Percentiles rank a stretch among this genome's conserved stretches.
These are phyloP conservation scores for Tragelaphus eurycerus DNA, from an alignment of 2,797 vertebrate genomes.

Conservation along the genomic window DNA sequence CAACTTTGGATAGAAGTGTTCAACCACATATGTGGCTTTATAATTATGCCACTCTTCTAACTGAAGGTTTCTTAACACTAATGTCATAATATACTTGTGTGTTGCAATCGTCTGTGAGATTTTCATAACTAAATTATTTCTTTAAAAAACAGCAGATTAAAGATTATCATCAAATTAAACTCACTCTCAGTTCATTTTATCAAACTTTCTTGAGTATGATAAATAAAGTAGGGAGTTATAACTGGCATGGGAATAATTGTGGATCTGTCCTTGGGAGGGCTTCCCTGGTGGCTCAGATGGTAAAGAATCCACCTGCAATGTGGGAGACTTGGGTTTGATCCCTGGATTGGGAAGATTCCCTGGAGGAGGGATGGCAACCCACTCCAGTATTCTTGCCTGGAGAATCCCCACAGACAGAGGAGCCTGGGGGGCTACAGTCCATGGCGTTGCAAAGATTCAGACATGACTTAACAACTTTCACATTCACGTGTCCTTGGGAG, in stretches of 20 bases:
- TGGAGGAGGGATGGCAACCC: not conserved
- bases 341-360: not conserved
- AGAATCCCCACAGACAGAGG: not conserved
- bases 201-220: conserved; percentile 24
- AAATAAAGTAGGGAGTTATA: not conserved
- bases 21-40: not conserved
- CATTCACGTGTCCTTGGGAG: not conserved
- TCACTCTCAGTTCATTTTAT: not conserved
- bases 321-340: not conserved
- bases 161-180: conserved; percentile 35
- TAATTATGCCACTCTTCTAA: conserved; percentile 54
- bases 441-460: not conserved
- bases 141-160: conserved; percentile 28
- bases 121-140: conserved; percentile 50
- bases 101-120: conserved; percentile 47
- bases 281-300: not conserved
- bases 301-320: not conserved
- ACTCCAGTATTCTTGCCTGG: not conserved
- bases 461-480: not conserved
- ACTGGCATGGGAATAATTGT: not conserved
- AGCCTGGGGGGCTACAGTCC: not conserved
- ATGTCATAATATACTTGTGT: conserved; percentile 37
- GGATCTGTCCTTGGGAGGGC: not conserved
- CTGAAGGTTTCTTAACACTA: conserved; percentile 43
- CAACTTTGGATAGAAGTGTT: not conserved